Percentiles rank a stretch among this genome's conserved stretches.
These are phyloP conservation scores for cattle (Bos taurus) DNA, from an alignment of 2,113 vertebrate species.

Conservation along the genomic window ARS-UCD2.0 NC_037337.1:73309501-73310000, in stretches of 20 bases:
- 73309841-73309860: conserved; percentile 40
- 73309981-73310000: conserved; percentile 44
- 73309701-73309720: background rate
- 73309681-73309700: background rate
- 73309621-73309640: background rate
- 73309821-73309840: background rate
- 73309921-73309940: conserved; percentile 64
- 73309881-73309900: conserved; percentile 34
- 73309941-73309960: conserved; percentile 62
- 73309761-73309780: background rate
- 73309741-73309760: background rate
- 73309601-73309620: background rate
- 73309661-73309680: background rate
- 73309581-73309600: background rate
- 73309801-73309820: background rate
- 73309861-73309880: conserved; percentile 41
- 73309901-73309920: conserved; percentile 64
- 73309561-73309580: background rate
- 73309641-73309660: background rate
- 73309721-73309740: background rate
- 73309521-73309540: background rate
- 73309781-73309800: background rate
- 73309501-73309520: background rate
- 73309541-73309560: background rate
- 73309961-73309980: conserved; percentile 55